Conservation (phyloP, 1,140 invertebrate genomes). For the Andricus grossulariae region DNA sequence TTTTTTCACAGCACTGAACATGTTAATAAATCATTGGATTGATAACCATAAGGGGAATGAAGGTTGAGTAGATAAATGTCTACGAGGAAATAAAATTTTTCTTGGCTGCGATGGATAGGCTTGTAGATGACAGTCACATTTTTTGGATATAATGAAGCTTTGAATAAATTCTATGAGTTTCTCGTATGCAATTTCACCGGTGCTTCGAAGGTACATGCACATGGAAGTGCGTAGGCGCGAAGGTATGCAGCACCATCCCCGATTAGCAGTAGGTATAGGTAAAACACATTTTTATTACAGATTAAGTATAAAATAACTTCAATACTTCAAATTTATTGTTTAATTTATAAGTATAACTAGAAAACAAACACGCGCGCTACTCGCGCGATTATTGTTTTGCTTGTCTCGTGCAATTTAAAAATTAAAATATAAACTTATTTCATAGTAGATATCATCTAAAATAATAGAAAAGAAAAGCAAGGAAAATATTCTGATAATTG, state of each 20-base stretch:
- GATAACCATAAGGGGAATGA: constrained; percentile 15
- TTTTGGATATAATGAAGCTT: constrained; percentile 31
- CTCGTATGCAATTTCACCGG: constrained; percentile 26
- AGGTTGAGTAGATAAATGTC: constrained; percentile 28
- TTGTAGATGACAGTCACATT: constrained; percentile 26
- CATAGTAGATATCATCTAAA: too few species aligned
- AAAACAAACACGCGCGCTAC: too few species aligned
- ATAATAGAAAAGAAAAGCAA: too few species aligned
- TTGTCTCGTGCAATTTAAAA: too few species aligned
- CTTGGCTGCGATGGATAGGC: neutral
- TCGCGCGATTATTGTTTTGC: too few species aligned
- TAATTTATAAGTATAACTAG: too few species aligned
- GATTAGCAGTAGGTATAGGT: neutral
- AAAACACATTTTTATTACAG: too few species aligned
- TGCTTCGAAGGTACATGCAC: too few species aligned
- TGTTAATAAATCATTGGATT: constrained; percentile 23
- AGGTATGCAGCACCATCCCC: constrained; percentile 15
- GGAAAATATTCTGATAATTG: too few species aligned
- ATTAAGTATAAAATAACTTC: too few species aligned
- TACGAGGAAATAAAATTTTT: constrained; percentile 27
- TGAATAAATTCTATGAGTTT: constrained; percentile 28
- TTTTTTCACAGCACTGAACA: constrained; percentile 12
- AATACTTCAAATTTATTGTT: too few species aligned
- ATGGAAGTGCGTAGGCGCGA: constrained; percentile 19
- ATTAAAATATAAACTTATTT: too few species aligned